Evolutionary conservation across 1,140 invertebrate species (phyloP).

Genomic region (Penaeus indicus): DNA sequence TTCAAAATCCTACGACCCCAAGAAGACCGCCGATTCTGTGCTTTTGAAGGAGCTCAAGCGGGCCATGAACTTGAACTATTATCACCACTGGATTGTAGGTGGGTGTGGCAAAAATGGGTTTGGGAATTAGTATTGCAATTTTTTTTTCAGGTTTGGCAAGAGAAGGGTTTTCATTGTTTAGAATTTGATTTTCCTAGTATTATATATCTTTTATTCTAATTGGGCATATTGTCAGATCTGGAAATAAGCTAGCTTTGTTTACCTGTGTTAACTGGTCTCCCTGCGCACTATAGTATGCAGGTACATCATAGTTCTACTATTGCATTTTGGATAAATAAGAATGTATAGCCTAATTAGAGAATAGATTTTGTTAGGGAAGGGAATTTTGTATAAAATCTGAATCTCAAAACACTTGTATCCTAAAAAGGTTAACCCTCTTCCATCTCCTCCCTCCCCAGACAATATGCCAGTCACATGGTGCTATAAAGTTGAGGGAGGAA

Average conservation of each 20-base stretch:
- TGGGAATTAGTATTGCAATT: background rate
- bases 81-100: slow-evolving; percentile 97
- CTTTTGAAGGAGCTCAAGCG: slow-evolving; percentile 87
- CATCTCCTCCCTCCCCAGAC: slow-evolving; percentile 75
- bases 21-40: slow-evolving; percentile 76
- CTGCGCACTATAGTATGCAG: too few species aligned
- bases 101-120: slow-evolving; percentile 63
- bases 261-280: too few species aligned
- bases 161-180: background rate
- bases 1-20: slow-evolving; percentile 80
- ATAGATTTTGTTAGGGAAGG: too few species aligned
- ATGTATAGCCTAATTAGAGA: too few species aligned
- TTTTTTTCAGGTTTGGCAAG: background rate
- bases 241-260: too few species aligned
- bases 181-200: background rate
- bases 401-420: background rate
- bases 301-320: too few species aligned
- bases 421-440: background rate
- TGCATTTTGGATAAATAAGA: too few species aligned
- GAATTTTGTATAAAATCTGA: background rate
- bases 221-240: too few species aligned
- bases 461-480: slow-evolving; percentile 98
- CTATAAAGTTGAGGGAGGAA: slow-evolving; percentile 79
- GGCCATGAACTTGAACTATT: slow-evolving; percentile 96
- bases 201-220: too few species aligned